Base-by-base conservation (phyloP, 1,140 invertebrate species). In the Probaryconus sp. region DNA sequence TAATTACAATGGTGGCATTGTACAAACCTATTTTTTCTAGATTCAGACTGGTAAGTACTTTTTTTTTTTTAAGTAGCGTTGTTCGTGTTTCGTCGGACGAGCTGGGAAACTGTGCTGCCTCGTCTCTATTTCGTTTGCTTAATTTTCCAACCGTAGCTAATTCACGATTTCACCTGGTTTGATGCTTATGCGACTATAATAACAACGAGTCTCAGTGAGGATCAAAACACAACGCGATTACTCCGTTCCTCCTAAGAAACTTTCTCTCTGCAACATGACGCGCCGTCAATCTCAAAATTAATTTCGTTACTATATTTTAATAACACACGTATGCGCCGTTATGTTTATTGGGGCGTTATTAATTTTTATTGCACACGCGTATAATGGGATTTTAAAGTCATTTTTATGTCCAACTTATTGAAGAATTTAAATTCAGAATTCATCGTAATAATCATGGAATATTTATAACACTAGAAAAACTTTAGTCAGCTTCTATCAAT, bases 1-100 rank as follows among this genome's bases (percentile, higher is more conserved):
- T n/a, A n/a, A n/a, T n/a, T n/a, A n/a, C n/a, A n/a, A n/a, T n/a
- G n/a, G n/a, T n/a, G n/a, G n/a, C n/a, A n/a, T n/a, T n/a, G n/a
- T n/a, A n/a, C n/a, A n/a, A 24, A 24, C 7, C 7, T 24, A 4
- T 7, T 7, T 24, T 24, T 24, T 24, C 21, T 24, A n/a, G n/a
- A n/a, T n/a, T n/a, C n/a, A n/a, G n/a, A n/a, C n/a, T n/a, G 31
- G 26, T 11, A 58, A 58, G 18, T 37, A 42, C 26, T 16, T 60
- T 60, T 21, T 38, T 10, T 30, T 24, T 42, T 47, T n/a, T n/a
- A n/a, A n/a, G 31, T 28, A 1, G 42, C 30, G 31, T 47, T 43
- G 47, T 47, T 60, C 31, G 37, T 30, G 30, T 2, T 33, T 10
- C 28, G 18, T 7, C 30, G 9, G 10, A 6, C 17, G 21, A 33